Base-by-base conservation (phyloP, 2,888 invertebrate genomes). In the Napeogenes inachia region DNA sequence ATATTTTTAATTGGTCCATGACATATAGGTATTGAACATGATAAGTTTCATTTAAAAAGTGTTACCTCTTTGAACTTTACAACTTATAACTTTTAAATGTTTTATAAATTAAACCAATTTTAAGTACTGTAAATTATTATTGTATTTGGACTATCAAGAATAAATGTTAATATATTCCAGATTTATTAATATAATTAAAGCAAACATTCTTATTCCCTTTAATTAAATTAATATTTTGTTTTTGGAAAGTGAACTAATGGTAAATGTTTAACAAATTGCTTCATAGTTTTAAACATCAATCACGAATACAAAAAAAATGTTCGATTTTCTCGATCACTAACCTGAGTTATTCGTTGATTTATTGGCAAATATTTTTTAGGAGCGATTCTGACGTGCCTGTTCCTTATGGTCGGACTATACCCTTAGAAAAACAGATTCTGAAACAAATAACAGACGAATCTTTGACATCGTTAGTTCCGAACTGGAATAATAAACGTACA, bases 1-100 rank as follows among this genome's bases (percentile, higher is more conserved):
- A 92, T 13, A 67, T 93, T n/a, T 96, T 94, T 72, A 94, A 94
- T 75, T 94, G 94, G 94, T 93, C 94, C 0, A 94, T 94, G 93
- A 92, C 92, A 2, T 94, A 93, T 75, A 89, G 92, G 92, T 94
- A 76, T 30, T 50, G 5, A 10, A 10, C 12, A 42, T 42, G 5
- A 5, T 42, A 6, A 13, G 13, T 47, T 6, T 30, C 6, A 47
- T n/a, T 21, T 47, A 6, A 21, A 21, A 1, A 1, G 1, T 21
- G 21, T 21, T 21, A 21, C 21, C 21, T 21, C 21, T 21, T 21
- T 21, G 21, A 21, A 21, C 21, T 21, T 21, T 21, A 21, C 21
- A 21, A 21, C 21, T 21, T 21, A 1, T 21, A 21, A 1, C 21
- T 21, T 21, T 21, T 21, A 21, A 1, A 21, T 21, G 21, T 21